Conservation (phyloP, 2,797 vertebrate species). For the Platyrinchus mystaceus region DNA sequence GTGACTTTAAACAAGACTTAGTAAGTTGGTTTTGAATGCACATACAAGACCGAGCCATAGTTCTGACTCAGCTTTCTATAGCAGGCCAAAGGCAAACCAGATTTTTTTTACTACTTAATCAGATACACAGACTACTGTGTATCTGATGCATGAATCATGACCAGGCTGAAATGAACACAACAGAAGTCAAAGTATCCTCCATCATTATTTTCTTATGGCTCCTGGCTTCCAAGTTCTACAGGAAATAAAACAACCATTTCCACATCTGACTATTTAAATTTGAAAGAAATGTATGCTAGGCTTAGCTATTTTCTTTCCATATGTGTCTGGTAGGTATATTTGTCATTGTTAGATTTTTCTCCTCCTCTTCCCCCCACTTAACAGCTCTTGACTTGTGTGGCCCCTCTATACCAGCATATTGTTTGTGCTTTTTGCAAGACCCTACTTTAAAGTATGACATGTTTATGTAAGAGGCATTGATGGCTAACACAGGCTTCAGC, state of each 20-base stretch:
- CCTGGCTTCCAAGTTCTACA: background rate
- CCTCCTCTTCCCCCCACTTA: slow-evolving; percentile 11
- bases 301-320: background rate
- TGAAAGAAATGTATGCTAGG: background rate
- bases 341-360: background rate
- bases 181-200: background rate
- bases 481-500: slow-evolving; percentile 64
- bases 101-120: background rate
- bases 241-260: background rate
- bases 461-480: slow-evolving; percentile 74
- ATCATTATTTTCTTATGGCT: background rate
- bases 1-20: background rate
- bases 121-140: background rate
- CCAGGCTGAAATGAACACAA: background rate
- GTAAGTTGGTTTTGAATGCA: background rate
- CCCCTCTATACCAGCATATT: slow-evolving; percentile 45
- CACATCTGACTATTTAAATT: background rate
- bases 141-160: background rate
- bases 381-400: slow-evolving; percentile 74
- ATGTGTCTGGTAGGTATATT: background rate
- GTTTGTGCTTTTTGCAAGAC: slow-evolving; percentile 69
- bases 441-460: slow-evolving; percentile 77
- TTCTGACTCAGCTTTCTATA: background rate
- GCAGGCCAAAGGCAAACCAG: background rate
- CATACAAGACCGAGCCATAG: background rate